Evolutionary conservation across 2,888 invertebrate genomes (phyloP).

Genomic region (Caenorhabditis virilis): DNA sequence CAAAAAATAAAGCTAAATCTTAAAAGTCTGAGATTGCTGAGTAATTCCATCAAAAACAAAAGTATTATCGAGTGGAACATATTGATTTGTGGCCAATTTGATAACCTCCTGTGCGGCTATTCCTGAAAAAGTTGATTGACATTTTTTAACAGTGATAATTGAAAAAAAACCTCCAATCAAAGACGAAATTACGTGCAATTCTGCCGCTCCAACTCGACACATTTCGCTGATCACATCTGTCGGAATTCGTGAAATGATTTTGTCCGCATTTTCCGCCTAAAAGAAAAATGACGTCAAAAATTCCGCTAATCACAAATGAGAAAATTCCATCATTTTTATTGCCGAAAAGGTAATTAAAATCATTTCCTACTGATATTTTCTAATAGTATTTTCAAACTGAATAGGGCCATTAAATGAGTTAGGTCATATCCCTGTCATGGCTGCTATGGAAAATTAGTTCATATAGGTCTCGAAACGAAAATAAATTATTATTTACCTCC

Average conservation of each 20-base stretch:
- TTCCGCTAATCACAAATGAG: too few species aligned
- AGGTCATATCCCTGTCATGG: too few species aligned
- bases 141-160: not conserved
- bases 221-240: constrained; percentile 33
- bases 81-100: constrained; percentile 92
- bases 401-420: too few species aligned
- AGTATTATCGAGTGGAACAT: constrained; percentile 91
- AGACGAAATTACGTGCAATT: constrained; percentile 90
- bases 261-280: not conserved
- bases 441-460: too few species aligned
- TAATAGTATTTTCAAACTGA: too few species aligned
- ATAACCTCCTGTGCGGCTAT: constrained; percentile 87
- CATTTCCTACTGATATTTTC: too few species aligned
- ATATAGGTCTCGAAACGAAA: too few species aligned
- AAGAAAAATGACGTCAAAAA: too few species aligned
- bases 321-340: too few species aligned
- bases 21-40: constrained; percentile 36
- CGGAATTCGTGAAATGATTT: constrained; percentile 5
- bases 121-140: constrained; percentile 72
- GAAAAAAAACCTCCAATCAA: constrained; percentile 76
- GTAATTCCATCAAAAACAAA: constrained; percentile 83
- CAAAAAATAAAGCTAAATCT: constrained; percentile 11
- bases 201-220: constrained; percentile 69
- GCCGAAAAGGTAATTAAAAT: too few species aligned
- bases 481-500: not conserved